Evolutionary conservation across 64 coral and sea anemone species (phyloP).

Genomic region (Platygyra sinensis): DNA sequence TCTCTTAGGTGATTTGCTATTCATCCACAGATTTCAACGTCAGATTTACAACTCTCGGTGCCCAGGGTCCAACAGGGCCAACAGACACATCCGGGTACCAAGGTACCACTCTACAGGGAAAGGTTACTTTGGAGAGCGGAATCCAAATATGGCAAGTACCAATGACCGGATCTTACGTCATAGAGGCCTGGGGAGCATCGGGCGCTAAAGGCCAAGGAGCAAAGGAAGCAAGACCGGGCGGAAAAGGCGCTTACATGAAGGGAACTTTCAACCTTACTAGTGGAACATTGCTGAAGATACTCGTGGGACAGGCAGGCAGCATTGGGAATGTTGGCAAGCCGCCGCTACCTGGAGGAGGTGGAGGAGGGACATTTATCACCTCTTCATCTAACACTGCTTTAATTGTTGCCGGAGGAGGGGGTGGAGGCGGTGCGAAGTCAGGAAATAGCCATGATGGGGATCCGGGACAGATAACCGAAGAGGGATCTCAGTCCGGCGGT

Average conservation of each 20-base stretch:
- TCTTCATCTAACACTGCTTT: conserved; percentile 12
- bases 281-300: conserved; percentile 48
- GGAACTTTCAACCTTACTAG: too few species aligned
- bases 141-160: too few species aligned
- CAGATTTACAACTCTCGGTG: conserved; percentile 62
- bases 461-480: conserved; percentile 19
- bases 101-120: conserved; percentile 55
- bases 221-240: too few species aligned
- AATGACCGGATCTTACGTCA: too few species aligned
- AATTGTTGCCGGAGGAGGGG: conserved; percentile 75
- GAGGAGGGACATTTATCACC: conserved; percentile 73
- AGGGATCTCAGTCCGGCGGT: too few species aligned
- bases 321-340: neutral
- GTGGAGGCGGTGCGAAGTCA: conserved; percentile 44
- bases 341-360: conserved; percentile 78
- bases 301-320: conserved; percentile 54
- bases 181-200: conserved; percentile 71
- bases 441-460: conserved; percentile 18
- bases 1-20: neutral
- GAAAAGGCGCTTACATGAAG: conserved; percentile 64
- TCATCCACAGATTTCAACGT: conserved; percentile 50
- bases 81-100: conserved; percentile 36
- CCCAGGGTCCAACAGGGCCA: conserved; percentile 27
- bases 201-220: conserved; percentile 37
- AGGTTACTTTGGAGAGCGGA: conserved; percentile 45